Conservation (phyloP, 1,140 invertebrate species). For the Formica exsecta region DNA sequence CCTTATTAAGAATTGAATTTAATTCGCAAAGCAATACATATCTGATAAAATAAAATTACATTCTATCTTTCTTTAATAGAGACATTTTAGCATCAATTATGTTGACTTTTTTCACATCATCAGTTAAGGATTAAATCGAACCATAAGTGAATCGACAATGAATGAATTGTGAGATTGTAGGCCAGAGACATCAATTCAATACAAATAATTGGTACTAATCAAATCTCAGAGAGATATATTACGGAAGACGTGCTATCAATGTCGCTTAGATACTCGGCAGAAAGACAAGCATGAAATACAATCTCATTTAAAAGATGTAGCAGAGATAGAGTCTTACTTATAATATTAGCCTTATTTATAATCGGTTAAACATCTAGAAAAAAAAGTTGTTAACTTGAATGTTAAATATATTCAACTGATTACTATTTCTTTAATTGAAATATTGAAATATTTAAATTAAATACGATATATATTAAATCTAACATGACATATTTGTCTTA, state of each 20-base stretch:
- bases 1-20: no score
- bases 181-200: constrained; percentile 24
- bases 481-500: no score
- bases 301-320: background rate
- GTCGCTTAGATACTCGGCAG: background rate
- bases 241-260: constrained; percentile 9
- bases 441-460: no score
- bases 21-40: no score
- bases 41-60: no score
- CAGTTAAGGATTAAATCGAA: background rate
- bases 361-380: background rate
- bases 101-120: background rate
- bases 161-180: constrained; percentile 40
- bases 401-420: no score
- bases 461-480: no score
- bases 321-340: no score
- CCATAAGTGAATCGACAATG: background rate
- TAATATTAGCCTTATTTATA: background rate
- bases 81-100: constrained; percentile 3
- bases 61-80: background rate
- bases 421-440: no score
- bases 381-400: no score
- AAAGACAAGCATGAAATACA: background rate
- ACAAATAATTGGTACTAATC: constrained; percentile 27
- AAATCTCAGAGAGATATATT: constrained; percentile 18